Evolutionary conservation across 2,113 vertebrate species (phyloP).

Genomic region (Argyrosomus japonicus): DNA sequence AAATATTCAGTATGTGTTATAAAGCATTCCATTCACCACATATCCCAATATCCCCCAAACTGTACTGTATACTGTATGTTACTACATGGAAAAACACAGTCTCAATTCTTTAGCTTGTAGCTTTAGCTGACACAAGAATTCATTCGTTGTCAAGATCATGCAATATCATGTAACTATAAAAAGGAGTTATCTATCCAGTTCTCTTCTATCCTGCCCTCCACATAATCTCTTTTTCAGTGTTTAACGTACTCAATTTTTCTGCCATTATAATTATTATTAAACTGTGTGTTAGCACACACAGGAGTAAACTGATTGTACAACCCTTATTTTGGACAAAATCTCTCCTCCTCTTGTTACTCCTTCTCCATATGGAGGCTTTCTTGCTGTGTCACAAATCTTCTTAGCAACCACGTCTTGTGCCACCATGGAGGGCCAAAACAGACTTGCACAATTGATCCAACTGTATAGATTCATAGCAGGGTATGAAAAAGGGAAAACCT

Average conservation of each 20-base stretch:
- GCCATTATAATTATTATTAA: neutral
- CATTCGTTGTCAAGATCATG: slow-evolving; percentile 8
- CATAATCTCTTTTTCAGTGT: neutral
- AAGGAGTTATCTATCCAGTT: neutral
- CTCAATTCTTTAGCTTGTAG: slow-evolving; percentile 4
- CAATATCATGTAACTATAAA: slow-evolving; percentile 2
- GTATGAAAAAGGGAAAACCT: slow-evolving; percentile 43
- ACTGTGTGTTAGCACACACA: slow-evolving; percentile 3
- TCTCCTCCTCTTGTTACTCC: slow-evolving; percentile 37
- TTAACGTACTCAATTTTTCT: neutral
- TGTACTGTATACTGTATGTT: slow-evolving; percentile 42
- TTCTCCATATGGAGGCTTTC: slow-evolving; percentile 28
- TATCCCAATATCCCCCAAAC: slow-evolving; percentile 1
- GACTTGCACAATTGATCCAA: slow-evolving; percentile 56
- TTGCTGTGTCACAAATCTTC: slow-evolving; percentile 54
- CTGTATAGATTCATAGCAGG: slow-evolving; percentile 49
- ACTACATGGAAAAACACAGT: slow-evolving; percentile 25
- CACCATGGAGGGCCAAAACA: slow-evolving; percentile 60
- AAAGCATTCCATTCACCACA: slow-evolving; percentile 67
- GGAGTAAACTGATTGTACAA: slow-evolving; percentile 21
- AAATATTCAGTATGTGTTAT: slow-evolving; percentile 61
- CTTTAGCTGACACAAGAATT: slow-evolving; percentile 21
- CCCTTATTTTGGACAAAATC: slow-evolving; percentile 37
- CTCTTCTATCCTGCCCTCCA: neutral
- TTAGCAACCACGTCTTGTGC: slow-evolving; percentile 40